phyloP scores from a whole-genome alignment of 2,797 vertebrate genomes.

The Cygnus olor region DNA sequence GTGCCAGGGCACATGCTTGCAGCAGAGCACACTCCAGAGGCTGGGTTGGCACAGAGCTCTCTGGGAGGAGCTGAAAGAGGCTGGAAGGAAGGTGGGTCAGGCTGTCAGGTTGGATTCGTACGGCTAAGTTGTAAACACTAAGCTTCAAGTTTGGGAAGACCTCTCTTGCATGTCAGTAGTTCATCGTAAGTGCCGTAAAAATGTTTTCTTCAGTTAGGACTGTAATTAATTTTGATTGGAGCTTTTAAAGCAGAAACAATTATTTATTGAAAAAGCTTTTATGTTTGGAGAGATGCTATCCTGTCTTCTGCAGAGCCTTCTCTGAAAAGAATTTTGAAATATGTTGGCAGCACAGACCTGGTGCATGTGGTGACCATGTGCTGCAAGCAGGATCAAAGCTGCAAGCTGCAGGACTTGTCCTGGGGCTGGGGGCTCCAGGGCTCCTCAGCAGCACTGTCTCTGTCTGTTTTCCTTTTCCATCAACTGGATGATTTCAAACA shows the following conservation, averaged over 20 bases:
- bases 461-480: not conserved
- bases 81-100: not conserved
- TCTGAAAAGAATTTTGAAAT: not conserved
- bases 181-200: not conserved
- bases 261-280: not conserved
- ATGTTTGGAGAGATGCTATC: not conserved
- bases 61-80: not conserved
- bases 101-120: not conserved
- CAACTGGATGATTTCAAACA: not conserved
- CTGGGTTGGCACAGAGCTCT: not conserved
- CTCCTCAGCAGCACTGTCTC: fast-evolving
- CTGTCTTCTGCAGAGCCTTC: fast-evolving
- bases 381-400: not conserved
- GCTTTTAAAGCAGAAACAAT: not conserved
- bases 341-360: not conserved
- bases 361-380: not conserved
- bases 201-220: not conserved
- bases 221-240: not conserved
- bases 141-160: not conserved
- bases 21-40: not conserved
- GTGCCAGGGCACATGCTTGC: fast-evolving
- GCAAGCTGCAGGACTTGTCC: not conserved
- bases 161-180: not conserved
- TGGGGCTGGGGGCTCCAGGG: not conserved
- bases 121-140: not conserved